These are phyloP conservation scores for Danaus melanippus DNA, from an alignment of 1,140 invertebrate genomes.

Conservation along the genomic window DNA sequence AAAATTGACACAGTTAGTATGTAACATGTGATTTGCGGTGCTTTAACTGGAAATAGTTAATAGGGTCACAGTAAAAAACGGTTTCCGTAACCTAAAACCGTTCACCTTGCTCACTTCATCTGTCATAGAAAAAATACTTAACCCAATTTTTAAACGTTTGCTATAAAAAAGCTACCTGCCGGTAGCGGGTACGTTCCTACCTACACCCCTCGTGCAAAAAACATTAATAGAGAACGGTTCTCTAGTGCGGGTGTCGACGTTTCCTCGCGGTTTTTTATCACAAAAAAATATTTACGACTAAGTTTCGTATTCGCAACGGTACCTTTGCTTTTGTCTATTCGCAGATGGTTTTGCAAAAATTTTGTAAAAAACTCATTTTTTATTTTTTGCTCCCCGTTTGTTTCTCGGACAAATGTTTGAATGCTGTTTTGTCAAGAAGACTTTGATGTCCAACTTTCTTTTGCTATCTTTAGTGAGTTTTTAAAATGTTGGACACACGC, in stretches of 20 bases:
- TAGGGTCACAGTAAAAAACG: conserved; percentile 58
- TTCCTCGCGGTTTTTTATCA: conserved; percentile 47
- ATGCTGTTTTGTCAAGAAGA: too few species aligned
- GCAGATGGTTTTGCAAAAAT: conserved; percentile 44
- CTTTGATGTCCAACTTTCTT: too few species aligned
- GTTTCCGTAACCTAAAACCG: conserved; percentile 65
- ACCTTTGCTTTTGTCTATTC: conserved; percentile 42
- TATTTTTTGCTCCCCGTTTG: too few species aligned
- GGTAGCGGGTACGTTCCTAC: conserved; percentile 34
- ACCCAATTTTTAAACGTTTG: conserved; percentile 57
- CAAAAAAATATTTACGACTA: conserved; percentile 43
- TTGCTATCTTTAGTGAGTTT: too few species aligned
- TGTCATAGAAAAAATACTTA: conserved; percentile 49
- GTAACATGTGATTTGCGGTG: too few species aligned
- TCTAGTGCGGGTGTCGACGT: conserved; percentile 30
- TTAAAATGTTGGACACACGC: too few species aligned
- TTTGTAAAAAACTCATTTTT: too few species aligned
- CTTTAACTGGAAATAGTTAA: conserved; percentile 34
- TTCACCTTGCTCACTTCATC: conserved; percentile 55
- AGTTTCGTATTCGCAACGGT: conserved; percentile 49
- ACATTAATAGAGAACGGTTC: conserved; percentile 44
- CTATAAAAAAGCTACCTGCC: conserved; percentile 57
- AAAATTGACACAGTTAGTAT: too few species aligned
- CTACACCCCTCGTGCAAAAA: conserved; percentile 39
- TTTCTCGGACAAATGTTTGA: too few species aligned